Evolutionary conservation across 2,113 vertebrate genomes (phyloP).

Genomic region (Chionis minor): DNA sequence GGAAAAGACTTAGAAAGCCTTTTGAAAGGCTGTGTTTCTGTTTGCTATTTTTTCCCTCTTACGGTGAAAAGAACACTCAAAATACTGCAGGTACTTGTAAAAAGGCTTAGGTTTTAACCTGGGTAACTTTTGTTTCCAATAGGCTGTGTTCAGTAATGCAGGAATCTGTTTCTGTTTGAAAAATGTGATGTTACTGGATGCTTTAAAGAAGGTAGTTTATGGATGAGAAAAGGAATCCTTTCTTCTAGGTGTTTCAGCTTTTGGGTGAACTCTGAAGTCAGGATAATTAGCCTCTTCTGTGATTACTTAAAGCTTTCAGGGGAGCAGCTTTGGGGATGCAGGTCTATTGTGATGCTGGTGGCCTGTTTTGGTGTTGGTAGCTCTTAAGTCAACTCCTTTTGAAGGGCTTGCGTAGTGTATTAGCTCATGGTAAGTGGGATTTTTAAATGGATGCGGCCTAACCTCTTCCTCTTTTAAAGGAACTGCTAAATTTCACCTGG

Average conservation of each 20-base stretch:
- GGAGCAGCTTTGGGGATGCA: background rate
- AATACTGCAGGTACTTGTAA: background rate
- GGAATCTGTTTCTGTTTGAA: conserved; percentile 44
- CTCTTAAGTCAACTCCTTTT: conserved; percentile 55
- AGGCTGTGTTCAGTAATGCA: background rate
- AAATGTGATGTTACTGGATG: background rate
- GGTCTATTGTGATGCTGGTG: background rate
- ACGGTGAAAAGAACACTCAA: background rate
- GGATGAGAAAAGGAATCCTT: background rate
- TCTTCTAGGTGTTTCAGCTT: background rate
- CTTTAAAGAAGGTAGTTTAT: conserved; percentile 50
- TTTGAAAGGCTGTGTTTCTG: background rate
- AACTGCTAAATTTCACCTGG: background rate
- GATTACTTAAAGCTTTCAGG: background rate
- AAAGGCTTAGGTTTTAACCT: background rate
- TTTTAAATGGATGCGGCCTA: background rate
- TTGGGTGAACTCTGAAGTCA: background rate
- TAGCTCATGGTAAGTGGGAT: background rate
- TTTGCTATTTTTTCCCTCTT: background rate
- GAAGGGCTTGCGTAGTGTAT: background rate
- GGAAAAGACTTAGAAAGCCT: background rate
- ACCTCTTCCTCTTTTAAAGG: background rate
- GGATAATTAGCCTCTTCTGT: background rate
- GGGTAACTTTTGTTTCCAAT: background rate
- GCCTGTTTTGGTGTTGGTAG: conserved; percentile 43